phyloP scores from a whole-genome alignment of 2,113 vertebrate genomes.

The Oxyura jamaicensis region DNA sequence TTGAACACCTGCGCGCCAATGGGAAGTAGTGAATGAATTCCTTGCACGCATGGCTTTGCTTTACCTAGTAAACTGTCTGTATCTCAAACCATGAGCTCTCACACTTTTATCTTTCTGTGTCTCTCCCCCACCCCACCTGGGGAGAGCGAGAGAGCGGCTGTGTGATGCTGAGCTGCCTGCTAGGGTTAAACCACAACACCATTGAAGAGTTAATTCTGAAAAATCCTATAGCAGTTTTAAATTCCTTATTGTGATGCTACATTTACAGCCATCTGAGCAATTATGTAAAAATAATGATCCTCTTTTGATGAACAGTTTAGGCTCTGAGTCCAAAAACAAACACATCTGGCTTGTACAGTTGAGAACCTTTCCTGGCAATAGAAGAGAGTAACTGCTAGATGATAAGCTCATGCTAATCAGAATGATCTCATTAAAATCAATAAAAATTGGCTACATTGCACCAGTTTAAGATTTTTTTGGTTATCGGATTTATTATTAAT shows the following conservation, averaged over 20 bases:
- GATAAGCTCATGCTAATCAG: background rate
- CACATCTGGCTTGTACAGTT: background rate
- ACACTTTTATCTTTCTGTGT: too few species aligned
- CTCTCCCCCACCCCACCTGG: too few species aligned
- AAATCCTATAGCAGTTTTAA: background rate
- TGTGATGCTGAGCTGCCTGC: too few species aligned
- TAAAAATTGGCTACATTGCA: background rate
- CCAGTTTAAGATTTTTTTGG: background rate
- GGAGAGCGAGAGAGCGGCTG: too few species aligned
- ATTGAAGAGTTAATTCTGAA: background rate
- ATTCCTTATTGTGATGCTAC: background rate
- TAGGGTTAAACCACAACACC: too few species aligned
- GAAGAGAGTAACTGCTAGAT: background rate
- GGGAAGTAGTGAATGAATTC: too few species aligned
- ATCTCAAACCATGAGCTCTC: too few species aligned
- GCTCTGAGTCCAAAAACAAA: background rate
- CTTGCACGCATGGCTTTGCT: too few species aligned
- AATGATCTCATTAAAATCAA: background rate
- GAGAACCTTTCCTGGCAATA: background rate
- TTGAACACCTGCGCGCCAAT: too few species aligned
- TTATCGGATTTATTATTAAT: background rate
- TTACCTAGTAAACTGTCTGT: too few species aligned
- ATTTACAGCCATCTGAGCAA: background rate
- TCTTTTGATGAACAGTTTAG: background rate
- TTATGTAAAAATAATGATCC: background rate